Evolutionary conservation across 2,888 invertebrate species (phyloP).

Genomic region (Mimumesa dahlbomi): DNA sequence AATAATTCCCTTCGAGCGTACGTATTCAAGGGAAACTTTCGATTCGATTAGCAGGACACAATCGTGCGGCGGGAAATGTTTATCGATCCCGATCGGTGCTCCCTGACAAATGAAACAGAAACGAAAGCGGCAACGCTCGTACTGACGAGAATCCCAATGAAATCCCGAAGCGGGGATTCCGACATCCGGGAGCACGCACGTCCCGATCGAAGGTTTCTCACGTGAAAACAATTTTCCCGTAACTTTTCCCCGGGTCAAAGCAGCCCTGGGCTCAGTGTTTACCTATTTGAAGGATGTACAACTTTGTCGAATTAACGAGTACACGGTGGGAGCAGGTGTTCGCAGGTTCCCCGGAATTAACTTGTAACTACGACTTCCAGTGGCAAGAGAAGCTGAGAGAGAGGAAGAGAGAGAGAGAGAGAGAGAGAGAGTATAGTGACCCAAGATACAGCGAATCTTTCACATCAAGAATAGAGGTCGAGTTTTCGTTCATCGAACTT

Average conservation of each 20-base stretch:
- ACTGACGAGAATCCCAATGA: slow-evolving; percentile 1
- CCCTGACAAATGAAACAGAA: background rate
- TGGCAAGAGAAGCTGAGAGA: slow-evolving; percentile 1
- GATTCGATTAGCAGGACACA: too few species aligned
- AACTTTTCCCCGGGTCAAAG: slow-evolving; percentile 1
- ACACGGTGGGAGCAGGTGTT: slow-evolving; percentile 14
- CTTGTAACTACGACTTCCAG: slow-evolving; percentile 1
- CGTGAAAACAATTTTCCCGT: background rate
- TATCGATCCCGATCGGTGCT: too few species aligned
- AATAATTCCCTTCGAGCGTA: too few species aligned
- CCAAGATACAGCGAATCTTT: background rate
- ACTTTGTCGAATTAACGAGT: slow-evolving; percentile 24
- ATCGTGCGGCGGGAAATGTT: too few species aligned
- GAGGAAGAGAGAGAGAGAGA: background rate
- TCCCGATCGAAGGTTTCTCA: slow-evolving; percentile 1
- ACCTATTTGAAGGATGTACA: slow-evolving; percentile 7
- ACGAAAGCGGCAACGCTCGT: too few species aligned
- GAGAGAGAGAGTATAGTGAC: background rate
- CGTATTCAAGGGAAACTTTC: too few species aligned
- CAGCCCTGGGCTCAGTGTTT: background rate
- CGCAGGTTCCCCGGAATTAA: slow-evolving; percentile 14
- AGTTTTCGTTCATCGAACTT: too few species aligned
- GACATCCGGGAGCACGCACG: background rate
- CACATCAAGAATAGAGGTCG: slow-evolving; percentile 8
- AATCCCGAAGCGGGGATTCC: background rate